Percentiles rank a stretch among this genome's conserved stretches.
Conservation (phyloP, 1,140 invertebrate species). For the Tetranychus cinnabarinus region DNA sequence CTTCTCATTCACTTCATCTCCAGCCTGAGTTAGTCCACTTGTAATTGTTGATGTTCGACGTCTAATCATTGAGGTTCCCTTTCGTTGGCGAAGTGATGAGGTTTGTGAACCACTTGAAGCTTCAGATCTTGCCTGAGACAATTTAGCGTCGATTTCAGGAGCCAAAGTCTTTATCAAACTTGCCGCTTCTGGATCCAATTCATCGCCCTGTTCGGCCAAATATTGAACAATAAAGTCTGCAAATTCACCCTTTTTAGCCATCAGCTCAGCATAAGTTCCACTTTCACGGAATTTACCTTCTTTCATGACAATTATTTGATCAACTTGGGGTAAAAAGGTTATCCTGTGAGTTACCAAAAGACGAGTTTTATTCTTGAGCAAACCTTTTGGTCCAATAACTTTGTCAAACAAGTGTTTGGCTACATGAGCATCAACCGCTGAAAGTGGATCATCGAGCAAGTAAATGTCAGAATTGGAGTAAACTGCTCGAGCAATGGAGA, state of each 20-base stretch:
- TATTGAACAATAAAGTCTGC: constrained; percentile 18
- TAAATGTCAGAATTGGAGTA: constrained; percentile 20
- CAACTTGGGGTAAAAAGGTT: constrained; percentile 18
- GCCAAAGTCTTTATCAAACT: background rate
- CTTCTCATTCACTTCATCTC: background rate
- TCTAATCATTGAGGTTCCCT: background rate
- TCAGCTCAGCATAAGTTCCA: constrained; percentile 21
- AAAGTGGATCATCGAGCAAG: constrained; percentile 25
- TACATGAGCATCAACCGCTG: constrained; percentile 22
- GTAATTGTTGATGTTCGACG: background rate
- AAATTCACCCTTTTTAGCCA: constrained; percentile 14
- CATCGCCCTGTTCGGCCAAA: background rate
- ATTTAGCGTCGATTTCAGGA: background rate
- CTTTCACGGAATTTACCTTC: constrained; percentile 18
- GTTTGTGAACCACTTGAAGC: background rate
- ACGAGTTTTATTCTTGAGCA: constrained; percentile 16
- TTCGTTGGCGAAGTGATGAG: background rate
- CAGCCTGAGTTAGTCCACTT: background rate
- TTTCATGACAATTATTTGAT: constrained; percentile 21
- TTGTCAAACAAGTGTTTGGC: constrained; percentile 23
- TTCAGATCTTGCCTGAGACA: background rate
- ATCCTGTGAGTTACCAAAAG: constrained; percentile 22
- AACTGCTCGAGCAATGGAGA: constrained; percentile 17
- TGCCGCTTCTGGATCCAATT: background rate
- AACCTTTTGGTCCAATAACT: constrained; percentile 19